Conservation (phyloP, 37 sponge, comb jelly and placozoan species). For the Ephydatia muelleri region DNA sequence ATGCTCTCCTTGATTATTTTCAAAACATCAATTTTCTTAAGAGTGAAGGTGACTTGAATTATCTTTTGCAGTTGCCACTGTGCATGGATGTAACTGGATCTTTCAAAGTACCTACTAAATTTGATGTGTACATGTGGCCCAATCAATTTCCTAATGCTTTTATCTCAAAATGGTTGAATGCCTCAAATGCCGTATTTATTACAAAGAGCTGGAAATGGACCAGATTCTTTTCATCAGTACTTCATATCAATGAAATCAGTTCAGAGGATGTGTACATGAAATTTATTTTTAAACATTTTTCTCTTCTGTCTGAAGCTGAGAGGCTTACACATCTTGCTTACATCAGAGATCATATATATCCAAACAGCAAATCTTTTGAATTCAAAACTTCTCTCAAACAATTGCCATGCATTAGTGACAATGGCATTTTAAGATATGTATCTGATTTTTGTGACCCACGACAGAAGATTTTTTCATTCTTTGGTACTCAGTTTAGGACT, state of each 20-base stretch:
- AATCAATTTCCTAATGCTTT: constrained; percentile 4
- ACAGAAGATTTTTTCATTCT: constrained; percentile 24
- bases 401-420: constrained; percentile 25
- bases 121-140: constrained; percentile 40
- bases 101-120: constrained; percentile 11
- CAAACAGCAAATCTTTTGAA: neutral
- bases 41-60: neutral
- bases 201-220: constrained; percentile 31
- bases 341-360: constrained; percentile 39
- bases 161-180: constrained; percentile 21
- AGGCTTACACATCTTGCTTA: constrained; percentile 31
- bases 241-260: constrained; percentile 5
- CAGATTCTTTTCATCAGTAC: neutral
- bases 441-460: constrained; percentile 25
- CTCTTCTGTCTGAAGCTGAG: constrained; percentile 21
- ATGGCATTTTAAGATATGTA: neutral
- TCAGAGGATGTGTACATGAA: constrained; percentile 24
- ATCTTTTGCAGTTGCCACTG: constrained; percentile 40
- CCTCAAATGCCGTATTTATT: constrained; percentile 25
- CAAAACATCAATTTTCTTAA: constrained; percentile 8
- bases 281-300: constrained; percentile 43
- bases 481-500: constrained; percentile 20
- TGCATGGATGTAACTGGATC: constrained; percentile 39
- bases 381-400: constrained; percentile 1
- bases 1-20: constrained; percentile 30